Evolutionary conservation across 2,888 invertebrate species (phyloP).

Genomic region (Nymphalis c-album): DNA sequence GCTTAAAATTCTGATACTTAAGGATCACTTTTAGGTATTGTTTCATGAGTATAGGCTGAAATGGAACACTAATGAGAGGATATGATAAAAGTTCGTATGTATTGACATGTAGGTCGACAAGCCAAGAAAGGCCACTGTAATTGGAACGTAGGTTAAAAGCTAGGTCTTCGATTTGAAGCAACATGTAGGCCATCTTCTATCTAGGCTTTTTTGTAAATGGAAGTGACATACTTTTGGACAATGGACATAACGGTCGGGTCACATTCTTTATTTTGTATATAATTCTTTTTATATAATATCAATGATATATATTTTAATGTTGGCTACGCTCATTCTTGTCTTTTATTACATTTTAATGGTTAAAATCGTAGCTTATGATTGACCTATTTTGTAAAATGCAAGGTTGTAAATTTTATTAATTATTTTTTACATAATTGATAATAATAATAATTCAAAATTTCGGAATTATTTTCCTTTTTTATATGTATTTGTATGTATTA

Average conservation of each 20-base stretch:
- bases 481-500: no score
- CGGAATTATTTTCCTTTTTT: no score
- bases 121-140: conserved; percentile 25
- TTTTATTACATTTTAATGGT: no score
- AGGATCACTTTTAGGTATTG: background rate
- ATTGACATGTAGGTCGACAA: conserved; percentile 23
- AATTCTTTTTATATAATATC: background rate
- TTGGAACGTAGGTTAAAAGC: conserved; percentile 26
- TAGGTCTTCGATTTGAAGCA: conserved; percentile 21
- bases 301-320: no score
- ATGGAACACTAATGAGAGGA: conserved; percentile 18
- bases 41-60: background rate
- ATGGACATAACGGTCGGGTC: background rate
- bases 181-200: conserved; percentile 9
- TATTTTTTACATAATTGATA: no score
- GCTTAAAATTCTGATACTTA: no score
- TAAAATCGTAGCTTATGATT: no score
- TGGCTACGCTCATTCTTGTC: no score
- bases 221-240: conserved; percentile 9
- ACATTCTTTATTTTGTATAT: background rate
- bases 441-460: no score
- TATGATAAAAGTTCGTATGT: conserved; percentile 14
- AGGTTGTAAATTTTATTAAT: no score
- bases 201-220: conserved; percentile 2
- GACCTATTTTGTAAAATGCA: no score